These are phyloP conservation scores for Cottus gobio DNA, from an alignment of 2,113 vertebrate genomes.

Conservation along the genomic window DNA sequence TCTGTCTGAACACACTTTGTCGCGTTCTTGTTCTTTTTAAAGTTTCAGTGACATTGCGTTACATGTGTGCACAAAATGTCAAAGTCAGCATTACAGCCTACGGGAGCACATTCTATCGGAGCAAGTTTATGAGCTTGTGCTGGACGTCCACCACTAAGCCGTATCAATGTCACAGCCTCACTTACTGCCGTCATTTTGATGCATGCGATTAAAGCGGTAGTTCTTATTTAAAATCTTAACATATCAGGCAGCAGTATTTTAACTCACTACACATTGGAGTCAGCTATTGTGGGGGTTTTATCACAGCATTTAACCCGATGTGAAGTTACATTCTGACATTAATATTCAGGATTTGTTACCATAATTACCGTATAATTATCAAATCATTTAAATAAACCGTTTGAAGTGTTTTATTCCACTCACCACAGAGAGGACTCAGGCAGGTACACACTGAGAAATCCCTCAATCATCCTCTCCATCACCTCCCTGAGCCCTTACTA, in stretches of 20 bases:
- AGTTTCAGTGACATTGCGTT: background rate
- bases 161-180: background rate
- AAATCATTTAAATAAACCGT: conserved; percentile 25
- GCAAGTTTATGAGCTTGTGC: background rate
- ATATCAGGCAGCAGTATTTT: background rate
- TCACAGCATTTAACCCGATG: background rate
- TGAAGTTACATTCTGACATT: conserved; percentile 9
- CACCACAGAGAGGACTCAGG: conserved; percentile 15
- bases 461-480: conserved; percentile 44
- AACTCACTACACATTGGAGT: background rate
- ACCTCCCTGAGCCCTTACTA: conserved; percentile 29
- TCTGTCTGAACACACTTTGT: background rate
- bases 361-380: conserved; percentile 39
- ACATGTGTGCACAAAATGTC: background rate
- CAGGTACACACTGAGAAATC: conserved; percentile 24
- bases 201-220: background rate
- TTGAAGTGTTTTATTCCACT: conserved; percentile 28
- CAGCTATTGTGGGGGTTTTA: background rate
- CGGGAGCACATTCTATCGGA: background rate
- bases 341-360: conserved; percentile 19
- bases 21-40: background rate
- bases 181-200: background rate
- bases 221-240: background rate
- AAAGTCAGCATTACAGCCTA: background rate
- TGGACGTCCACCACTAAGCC: background rate